Conservation (phyloP, 1,140 invertebrate genomes). For the Caenorhabditis briggsae region DNA sequence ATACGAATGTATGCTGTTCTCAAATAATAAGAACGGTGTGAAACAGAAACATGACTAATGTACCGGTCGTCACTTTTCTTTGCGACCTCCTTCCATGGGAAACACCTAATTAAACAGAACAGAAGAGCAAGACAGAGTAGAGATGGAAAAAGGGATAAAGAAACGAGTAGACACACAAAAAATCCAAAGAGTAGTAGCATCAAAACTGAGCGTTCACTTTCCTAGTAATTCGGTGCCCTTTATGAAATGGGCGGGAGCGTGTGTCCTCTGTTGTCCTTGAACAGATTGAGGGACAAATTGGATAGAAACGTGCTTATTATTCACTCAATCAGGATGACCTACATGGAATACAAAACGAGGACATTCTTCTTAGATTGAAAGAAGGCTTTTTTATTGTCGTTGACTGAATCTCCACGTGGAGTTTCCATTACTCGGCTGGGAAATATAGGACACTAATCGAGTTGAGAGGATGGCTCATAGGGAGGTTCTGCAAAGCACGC, state of each 20-base stretch:
- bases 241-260: constrained; percentile 1
- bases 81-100: neutral
- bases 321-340: constrained; percentile 29
- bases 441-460: neutral
- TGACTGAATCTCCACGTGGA: neutral
- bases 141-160: constrained; percentile 20
- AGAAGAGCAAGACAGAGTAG: neutral
- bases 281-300: neutral
- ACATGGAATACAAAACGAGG: constrained; percentile 25
- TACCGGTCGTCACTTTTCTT: constrained; percentile 19
- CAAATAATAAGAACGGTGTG: neutral
- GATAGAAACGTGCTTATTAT: constrained; percentile 53
- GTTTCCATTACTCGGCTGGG: neutral
- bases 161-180: neutral
- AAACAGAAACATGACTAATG: constrained; percentile 29
- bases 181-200: constrained; percentile 28
- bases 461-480: neutral
- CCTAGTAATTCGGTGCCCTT: neutral
- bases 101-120: constrained; percentile 55
- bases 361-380: neutral
- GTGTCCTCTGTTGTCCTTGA: constrained; percentile 41
- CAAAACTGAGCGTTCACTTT: neutral
- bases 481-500: neutral
- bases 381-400: neutral
- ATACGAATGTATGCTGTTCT: neutral